Conservation (phyloP, 2,888 invertebrate genomes). For the Drosophila picticornis region DNA sequence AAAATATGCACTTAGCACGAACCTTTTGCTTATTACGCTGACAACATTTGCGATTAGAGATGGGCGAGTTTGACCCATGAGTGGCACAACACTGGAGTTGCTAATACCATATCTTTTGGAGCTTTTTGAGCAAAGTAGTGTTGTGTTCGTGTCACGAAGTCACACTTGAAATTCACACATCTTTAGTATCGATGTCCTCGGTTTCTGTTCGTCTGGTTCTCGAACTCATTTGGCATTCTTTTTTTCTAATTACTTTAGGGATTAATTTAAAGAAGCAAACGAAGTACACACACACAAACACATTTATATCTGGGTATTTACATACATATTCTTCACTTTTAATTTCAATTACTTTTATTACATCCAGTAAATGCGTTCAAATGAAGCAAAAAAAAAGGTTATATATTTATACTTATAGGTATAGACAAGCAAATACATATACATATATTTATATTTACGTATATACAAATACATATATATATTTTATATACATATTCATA, state of each 20-base stretch:
- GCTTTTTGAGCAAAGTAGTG: background rate
- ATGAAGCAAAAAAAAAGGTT: slow-evolving; percentile 62
- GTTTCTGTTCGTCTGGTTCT: slow-evolving; percentile 41
- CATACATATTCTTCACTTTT: slow-evolving; percentile 77
- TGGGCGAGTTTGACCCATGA: background rate
- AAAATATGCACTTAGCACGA: slow-evolving; percentile 78
- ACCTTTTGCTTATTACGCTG: slow-evolving; percentile 47
- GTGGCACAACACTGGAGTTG: background rate
- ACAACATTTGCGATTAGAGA: slow-evolving; percentile 8
- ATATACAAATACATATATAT: background rate
- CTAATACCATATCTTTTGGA: background rate
- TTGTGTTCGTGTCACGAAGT: slow-evolving; percentile 1
- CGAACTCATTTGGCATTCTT: slow-evolving; percentile 70
- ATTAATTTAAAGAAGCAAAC: slow-evolving; percentile 75
- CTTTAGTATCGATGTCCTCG: slow-evolving; percentile 15
- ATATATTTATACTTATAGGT: slow-evolving; percentile 9
- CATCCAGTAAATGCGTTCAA: slow-evolving; percentile 62
- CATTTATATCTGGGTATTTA: slow-evolving; percentile 44
- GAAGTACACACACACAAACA: slow-evolving; percentile 56
- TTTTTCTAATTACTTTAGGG: slow-evolving; percentile 82
- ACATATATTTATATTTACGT: slow-evolving; percentile 5
- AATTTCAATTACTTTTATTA: slow-evolving; percentile 83
- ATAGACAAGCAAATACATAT: slow-evolving; percentile 12
- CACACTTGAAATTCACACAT: background rate
- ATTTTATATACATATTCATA: slow-evolving; percentile 15